These are phyloP conservation scores for Deilephila elpenor DNA, from an alignment of 2,888 invertebrate species.

Conservation along the genomic window DNA sequence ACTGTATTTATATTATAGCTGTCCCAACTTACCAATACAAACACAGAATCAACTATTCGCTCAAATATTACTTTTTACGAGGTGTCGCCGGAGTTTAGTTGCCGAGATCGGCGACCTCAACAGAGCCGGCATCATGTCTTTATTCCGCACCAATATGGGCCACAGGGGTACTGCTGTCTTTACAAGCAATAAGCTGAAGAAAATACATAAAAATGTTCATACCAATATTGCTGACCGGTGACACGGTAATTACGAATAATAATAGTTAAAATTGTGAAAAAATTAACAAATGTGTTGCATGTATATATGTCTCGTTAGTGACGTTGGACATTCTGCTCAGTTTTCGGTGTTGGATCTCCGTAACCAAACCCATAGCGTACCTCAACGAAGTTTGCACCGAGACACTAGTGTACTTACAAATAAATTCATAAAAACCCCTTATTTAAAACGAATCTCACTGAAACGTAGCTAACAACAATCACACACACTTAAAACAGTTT, in stretches of 20 bases:
- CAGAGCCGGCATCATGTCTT: neutral
- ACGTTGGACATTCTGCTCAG: slow-evolving; percentile 13
- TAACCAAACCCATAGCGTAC: slow-evolving; percentile 21
- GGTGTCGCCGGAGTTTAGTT: slow-evolving; percentile 23
- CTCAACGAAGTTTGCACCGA: slow-evolving; percentile 46
- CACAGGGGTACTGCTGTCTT: slow-evolving; percentile 14
- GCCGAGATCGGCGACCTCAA: slow-evolving; percentile 24
- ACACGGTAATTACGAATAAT: neutral
- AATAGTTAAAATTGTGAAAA: neutral
- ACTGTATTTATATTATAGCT: slow-evolving; percentile 71
- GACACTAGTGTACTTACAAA: slow-evolving; percentile 35
- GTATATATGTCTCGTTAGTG: neutral
- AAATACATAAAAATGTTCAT: neutral
- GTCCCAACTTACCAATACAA: slow-evolving; percentile 78
- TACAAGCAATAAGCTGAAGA: neutral
- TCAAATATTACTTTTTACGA: slow-evolving; percentile 43
- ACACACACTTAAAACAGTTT: slow-evolving; percentile 29
- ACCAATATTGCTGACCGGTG: neutral
- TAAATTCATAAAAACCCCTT: slow-evolving; percentile 25
- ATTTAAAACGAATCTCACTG: slow-evolving; percentile 29
- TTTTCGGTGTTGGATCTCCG: slow-evolving; percentile 18
- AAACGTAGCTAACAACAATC: slow-evolving; percentile 29
- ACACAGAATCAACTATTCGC: slow-evolving; percentile 77
- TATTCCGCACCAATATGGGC: neutral
- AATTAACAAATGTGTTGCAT: slow-evolving; percentile 14